Evolutionary conservation across 2,888 invertebrate genomes (phyloP), one percentile per base, ranked within the genome.

Genomic region (Ectemnius continuus): DNA sequence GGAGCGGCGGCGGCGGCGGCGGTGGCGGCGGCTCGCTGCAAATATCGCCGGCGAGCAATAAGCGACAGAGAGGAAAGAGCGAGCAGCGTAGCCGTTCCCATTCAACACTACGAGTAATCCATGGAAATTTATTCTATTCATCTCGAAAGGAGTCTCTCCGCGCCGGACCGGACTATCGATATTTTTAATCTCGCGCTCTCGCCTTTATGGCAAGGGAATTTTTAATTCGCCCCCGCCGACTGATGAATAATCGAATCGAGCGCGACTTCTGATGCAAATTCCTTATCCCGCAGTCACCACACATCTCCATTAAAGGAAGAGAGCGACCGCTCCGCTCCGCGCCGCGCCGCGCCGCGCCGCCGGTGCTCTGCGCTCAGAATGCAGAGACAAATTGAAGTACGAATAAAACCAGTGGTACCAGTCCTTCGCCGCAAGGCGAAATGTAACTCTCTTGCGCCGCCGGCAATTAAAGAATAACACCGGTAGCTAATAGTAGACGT

Each of bases 61-160:
- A 66, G 46, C 76, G 52, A 70, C 71, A 63, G 36, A 36, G 36
- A 36, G 36, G 36, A 36, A 36, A 6, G 36, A 36, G 36, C 36
- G 36, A 6, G 52, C 5, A 6, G 16, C 14, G 6, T 6, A 52
- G 16, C 52, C 71, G 62, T 67, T 76, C 59, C 67, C 71, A 67
- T 62, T 60, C 77, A 76, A 76, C 77, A 65, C 72, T 77, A 61
- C 68, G 72, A 11, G 72, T 72, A 72, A 77, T 77, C 76, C 72
- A 77, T 77, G 77, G 72, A 77, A 76, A 77, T 77, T 78, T 77
- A 77, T 77, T 76, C 76, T 45, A 65, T 60, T 66, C 71, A 68
- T 76, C 67, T 76, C 68, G 36, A 76, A 77, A 76, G 76, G 76
- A 68, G 65, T 68, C 68, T 59, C 65, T 11, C 8, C 36, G 36